Conservation (phyloP, 2,888 invertebrate species). For the Biston betularia region DNA sequence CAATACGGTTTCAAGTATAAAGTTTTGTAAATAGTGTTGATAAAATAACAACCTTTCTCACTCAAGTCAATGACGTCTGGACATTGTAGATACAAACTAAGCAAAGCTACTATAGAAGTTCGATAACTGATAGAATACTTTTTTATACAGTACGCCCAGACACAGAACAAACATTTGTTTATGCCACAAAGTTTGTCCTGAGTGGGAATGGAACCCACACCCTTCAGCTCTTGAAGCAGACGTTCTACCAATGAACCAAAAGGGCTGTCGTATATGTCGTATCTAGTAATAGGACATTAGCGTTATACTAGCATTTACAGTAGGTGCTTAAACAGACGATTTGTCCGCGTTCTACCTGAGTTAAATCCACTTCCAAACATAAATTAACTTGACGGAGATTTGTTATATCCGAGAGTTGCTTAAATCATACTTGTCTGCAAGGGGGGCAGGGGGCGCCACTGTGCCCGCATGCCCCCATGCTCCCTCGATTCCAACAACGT, state of each 20-base stretch:
- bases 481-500: conserved; percentile 11
- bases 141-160: too few species aligned
- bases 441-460: conserved; percentile 5
- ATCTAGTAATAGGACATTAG: conserved; percentile 30
- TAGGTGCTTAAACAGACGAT: conserved; percentile 32
- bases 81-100: too few species aligned
- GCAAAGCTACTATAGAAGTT: too few species aligned
- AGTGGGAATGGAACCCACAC: too few species aligned
- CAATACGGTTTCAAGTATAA: too few species aligned
- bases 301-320: conserved; percentile 1
- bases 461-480: conserved; percentile 9
- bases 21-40: not conserved
- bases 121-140: too few species aligned
- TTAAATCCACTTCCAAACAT: conserved; percentile 41
- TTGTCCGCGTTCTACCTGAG: conserved; percentile 32
- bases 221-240: too few species aligned
- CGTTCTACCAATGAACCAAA: too few species aligned
- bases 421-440: conserved; percentile 41
- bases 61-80: too few species aligned
- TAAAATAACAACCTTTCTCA: not conserved
- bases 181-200: too few species aligned
- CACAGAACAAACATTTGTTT: too few species aligned
- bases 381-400: conserved; percentile 45
- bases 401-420: conserved; percentile 42
- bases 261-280: too few species aligned